phyloP scores from a whole-genome alignment of 2,113 vertebrate genomes.

The Hippolais icterina region DNA sequence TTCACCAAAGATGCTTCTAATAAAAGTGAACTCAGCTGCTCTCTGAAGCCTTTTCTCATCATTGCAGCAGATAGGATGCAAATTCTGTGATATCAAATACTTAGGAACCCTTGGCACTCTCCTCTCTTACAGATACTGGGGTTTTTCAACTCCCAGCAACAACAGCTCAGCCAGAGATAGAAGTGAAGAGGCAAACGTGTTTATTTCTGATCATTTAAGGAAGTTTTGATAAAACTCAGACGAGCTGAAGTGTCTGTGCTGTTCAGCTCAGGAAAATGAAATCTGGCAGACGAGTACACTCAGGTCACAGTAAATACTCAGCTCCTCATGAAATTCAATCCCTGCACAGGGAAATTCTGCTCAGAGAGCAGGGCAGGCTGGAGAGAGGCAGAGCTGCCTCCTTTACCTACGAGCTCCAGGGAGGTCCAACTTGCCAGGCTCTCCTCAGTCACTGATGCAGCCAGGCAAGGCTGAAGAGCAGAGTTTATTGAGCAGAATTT shows the following conservation, averaged over 20 bases:
- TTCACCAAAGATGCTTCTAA: constrained; percentile 13
- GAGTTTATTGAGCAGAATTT: background rate
- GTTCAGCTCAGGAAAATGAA: constrained; percentile 24
- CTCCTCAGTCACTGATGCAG: background rate
- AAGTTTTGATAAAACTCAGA: constrained; percentile 30
- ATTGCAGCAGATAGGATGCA: background rate
- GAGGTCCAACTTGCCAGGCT: background rate
- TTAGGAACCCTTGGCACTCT: background rate
- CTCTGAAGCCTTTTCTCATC: constrained; percentile 33
- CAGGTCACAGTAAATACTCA: background rate
- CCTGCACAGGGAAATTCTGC: background rate
- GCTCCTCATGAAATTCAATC: background rate
- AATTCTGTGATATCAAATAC: background rate
- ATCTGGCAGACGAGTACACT: background rate
- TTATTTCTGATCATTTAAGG: constrained; percentile 7
- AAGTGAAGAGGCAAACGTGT: background rate
- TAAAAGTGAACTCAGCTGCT: constrained; percentile 36
- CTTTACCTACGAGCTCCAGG: background rate
- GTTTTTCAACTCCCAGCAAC: constrained; percentile 9
- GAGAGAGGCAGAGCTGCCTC: background rate
- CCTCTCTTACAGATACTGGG: background rate
- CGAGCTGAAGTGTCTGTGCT: background rate
- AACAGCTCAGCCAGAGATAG: background rate
- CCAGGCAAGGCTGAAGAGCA: background rate
- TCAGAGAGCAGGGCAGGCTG: background rate